phyloP scores from a whole-genome alignment of 2,888 invertebrate genomes.

The Hirtodrosophila confusa region DNA sequence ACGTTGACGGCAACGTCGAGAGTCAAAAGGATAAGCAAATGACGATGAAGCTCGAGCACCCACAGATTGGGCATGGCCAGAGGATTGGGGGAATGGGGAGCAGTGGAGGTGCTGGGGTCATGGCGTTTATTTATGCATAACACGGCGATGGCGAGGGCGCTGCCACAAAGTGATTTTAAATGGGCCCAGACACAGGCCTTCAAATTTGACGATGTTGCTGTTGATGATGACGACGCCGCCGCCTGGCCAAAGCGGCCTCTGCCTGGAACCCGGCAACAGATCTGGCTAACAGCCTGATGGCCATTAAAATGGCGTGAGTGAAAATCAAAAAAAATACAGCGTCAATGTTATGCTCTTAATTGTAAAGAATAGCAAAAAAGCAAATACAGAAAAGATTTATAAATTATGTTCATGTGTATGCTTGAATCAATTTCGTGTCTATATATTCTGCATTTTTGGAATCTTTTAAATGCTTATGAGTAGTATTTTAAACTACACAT shows the following conservation, averaged over 20 bases:
- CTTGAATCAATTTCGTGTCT: too few relatives aligned
- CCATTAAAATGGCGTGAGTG: conserved; percentile 38
- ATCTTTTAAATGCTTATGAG: too few relatives aligned
- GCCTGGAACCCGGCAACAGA: conserved; percentile 17
- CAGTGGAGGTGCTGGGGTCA: conserved; percentile 24
- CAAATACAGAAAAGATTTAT: too few relatives aligned
- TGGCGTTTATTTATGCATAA: conserved; percentile 82
- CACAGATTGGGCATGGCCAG: conserved; percentile 7
- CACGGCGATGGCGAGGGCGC: conserved; percentile 57
- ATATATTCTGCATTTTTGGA: too few relatives aligned
- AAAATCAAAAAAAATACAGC: conserved; percentile 8
- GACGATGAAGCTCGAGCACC: conserved; percentile 39
- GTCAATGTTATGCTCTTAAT: conserved; percentile 26
- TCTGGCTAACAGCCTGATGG: conserved; percentile 34
- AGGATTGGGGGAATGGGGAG: conserved; percentile 4
- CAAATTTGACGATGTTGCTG: conserved; percentile 59
- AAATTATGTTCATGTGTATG: too few relatives aligned
- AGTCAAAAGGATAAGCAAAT: conserved; percentile 70
- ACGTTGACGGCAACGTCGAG: conserved; percentile 38
- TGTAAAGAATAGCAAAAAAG: conserved; percentile 16
- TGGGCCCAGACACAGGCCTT: conserved; percentile 62
- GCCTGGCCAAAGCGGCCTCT: conserved; percentile 10
- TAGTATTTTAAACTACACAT: too few relatives aligned
- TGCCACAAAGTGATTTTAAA: conserved; percentile 81
- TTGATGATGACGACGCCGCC: conserved; percentile 42